Evolutionary conservation across 1,140 invertebrate species (phyloP).

Genomic region (silkworm (Bombyx mori)): ASM3026992v2 NC_085110.1:11920501-11921000

Average conservation of each 20-base stretch:
- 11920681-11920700: too few relatives aligned
- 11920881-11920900: conserved; percentile 77
- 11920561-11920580: conserved; percentile 74
- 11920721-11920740: too few relatives aligned
- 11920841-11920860: conserved; percentile 69
- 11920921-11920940: conserved; percentile 77
- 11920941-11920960: conserved; percentile 68
- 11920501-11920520: conserved; percentile 78
- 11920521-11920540: conserved; percentile 72
- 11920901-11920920: conserved; percentile 89
- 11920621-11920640: conserved; percentile 19
- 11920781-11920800: too few relatives aligned
- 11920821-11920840: too few relatives aligned
- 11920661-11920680: too few relatives aligned
- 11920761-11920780: too few relatives aligned
- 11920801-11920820: too few relatives aligned
- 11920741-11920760: too few relatives aligned
- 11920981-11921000: conserved; percentile 85
- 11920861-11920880: conserved; percentile 80
- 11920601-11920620: conserved; percentile 73
- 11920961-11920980: conserved; percentile 83
- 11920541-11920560: conserved; percentile 70
- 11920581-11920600: conserved; percentile 72
- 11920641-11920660: too few relatives aligned
- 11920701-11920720: too few relatives aligned